Percentiles rank a stretch among this genome's conserved stretches.
Evolutionary conservation across 2,888 invertebrate species (phyloP).

Genomic region (Hydriomena furcata): DNA sequence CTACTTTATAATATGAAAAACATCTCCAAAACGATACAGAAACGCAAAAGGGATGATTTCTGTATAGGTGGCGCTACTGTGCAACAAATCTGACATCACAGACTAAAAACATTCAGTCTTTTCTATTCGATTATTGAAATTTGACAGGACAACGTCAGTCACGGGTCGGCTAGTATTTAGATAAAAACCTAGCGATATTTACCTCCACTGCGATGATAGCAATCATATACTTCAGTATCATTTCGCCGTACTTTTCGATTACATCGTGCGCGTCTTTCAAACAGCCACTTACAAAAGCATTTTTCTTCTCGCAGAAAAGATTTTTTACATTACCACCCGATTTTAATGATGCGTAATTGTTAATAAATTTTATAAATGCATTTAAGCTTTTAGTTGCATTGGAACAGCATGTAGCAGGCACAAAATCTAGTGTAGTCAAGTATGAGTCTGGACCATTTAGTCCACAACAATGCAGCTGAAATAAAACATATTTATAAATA

Average conservation of each 20-base stretch:
- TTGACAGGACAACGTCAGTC: too few relatives aligned
- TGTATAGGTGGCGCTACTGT: too few relatives aligned
- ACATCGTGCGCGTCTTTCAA: background rate
- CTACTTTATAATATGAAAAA: too few relatives aligned
- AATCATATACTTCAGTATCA: background rate
- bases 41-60: too few relatives aligned
- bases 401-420: constrained; percentile 1
- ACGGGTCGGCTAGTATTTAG: too few relatives aligned
- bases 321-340: background rate
- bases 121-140: too few relatives aligned
- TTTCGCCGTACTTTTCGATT: background rate
- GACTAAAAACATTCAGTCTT: too few relatives aligned
- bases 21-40: too few relatives aligned
- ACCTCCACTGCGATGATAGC: constrained; percentile 1
- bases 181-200: background rate
- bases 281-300: background rate
- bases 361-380: too few relatives aligned
- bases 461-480: constrained; percentile 15
- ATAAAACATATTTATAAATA: background rate
- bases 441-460: background rate
- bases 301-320: background rate
- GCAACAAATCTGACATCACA: too few relatives aligned
- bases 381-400: background rate
- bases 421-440: too few relatives aligned
- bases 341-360: too few relatives aligned